Evolutionary conservation across 2,113 vertebrate species (phyloP), one percentile per base, ranked within the genome.

Genomic region (Talpa occidentalis): DNA sequence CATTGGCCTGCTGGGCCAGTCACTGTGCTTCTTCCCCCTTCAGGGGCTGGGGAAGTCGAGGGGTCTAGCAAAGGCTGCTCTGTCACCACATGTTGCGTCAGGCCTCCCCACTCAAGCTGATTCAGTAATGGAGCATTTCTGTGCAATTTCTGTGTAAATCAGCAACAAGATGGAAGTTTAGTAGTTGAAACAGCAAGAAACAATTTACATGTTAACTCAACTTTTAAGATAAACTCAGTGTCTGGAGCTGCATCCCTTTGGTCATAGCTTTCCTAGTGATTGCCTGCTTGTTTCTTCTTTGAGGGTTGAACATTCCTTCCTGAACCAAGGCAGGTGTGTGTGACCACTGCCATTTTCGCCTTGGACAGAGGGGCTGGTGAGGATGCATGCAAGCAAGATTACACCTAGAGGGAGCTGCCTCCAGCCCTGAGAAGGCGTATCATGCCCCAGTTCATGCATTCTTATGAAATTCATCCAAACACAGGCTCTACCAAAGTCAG

Each of bases 201-300:
- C 3, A 73, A 64, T 42, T 7, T 97, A 95, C 44, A 28, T 49
- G 85, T 93, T 79, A 76, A 87, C 82, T 30, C 15, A 86, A 79
- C 30, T 92, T 97, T 86, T 90, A 73, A 59, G 32, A 42, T 49
- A 66, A 9, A 40, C 32, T 70, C 17, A 16, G 73, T 64, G 56
- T 79, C 30, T 37, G 22, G 16, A 22, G 16, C 32, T 37, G 2
- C 5, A 9, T 42, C 79, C 11, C 28, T 28, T 30, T 11, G 10
- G n/a, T 28, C 37, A 56, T 3, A 15, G 3, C n/a, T 67, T 56
- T 73, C 64, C n/a, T 32, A 30, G 6, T 0, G 8, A 24, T 42
- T 69, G 6, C 11, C 5, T 37, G 21, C 40, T 21, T 14, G 54
- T 32, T n/a, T 64, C 24, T 9, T 77, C 60, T 79, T 47, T 5